These are phyloP conservation scores for Tetheella fluctuosa DNA, from an alignment of 2,888 invertebrate species.

Conservation along the genomic window DNA sequence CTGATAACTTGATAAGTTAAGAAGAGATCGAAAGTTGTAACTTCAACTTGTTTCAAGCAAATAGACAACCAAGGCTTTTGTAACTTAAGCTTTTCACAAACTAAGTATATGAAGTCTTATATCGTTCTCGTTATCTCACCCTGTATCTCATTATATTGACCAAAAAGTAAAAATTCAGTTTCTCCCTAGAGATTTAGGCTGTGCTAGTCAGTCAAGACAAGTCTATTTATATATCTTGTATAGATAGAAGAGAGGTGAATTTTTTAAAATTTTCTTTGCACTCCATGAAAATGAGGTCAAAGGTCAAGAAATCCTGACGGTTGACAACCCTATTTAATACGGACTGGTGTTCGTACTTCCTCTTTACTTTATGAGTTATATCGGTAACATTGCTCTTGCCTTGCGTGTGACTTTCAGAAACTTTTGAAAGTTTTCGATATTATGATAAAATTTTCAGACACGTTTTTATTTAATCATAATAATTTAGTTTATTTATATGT, in stretches of 20 bases:
- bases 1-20: background rate
- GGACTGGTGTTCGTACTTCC: constrained; percentile 4
- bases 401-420: background rate
- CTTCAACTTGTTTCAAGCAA: background rate
- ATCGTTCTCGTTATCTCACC: no score
- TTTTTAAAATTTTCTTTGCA: no score
- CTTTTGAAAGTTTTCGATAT: background rate
- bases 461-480: no score
- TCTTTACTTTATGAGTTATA: background rate
- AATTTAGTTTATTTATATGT: no score
- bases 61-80: background rate
- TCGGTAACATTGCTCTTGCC: background rate
- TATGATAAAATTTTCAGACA: background rate
- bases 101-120: no score
- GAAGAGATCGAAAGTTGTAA: background rate
- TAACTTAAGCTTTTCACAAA: background rate
- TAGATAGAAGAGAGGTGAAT: no score
- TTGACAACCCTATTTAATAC: background rate
- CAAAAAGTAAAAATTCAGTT: no score
- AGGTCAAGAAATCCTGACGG: background rate
- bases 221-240: no score
- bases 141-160: no score
- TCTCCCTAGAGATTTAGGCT: no score
- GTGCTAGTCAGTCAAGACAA: no score
- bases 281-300: background rate